Evolutionary conservation across 2,113 vertebrate species (phyloP).

Genomic region (Megaceryle maxima): DNA sequence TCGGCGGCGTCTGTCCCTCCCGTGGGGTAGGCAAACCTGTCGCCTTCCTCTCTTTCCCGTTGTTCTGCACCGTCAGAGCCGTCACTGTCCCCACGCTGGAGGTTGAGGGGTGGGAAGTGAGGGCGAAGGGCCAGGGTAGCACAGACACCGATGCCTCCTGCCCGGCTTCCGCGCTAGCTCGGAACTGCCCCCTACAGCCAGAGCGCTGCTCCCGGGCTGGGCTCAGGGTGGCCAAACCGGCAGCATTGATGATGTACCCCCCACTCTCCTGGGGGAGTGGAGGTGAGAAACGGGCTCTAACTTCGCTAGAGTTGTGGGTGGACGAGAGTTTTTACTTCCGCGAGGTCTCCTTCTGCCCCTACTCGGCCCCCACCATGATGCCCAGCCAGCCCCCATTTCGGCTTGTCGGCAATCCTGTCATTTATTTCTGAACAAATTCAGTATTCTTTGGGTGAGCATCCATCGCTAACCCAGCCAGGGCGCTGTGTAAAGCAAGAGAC

Average conservation of each 20-base stretch:
- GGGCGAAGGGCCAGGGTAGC: neutral
- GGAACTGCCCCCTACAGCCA: neutral
- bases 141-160: neutral
- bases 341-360: neutral
- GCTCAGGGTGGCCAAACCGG: neutral
- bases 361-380: neutral
- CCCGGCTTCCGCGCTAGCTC: neutral
- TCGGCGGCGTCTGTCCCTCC: neutral
- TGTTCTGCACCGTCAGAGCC: neutral
- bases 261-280: neutral
- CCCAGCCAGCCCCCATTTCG: neutral
- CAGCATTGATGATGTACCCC: neutral
- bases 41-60: neutral
- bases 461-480: neutral
- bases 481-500: neutral
- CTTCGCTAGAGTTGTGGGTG: slow-evolving; percentile 28
- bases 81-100: neutral
- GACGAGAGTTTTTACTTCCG: neutral
- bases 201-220: neutral
- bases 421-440: neutral
- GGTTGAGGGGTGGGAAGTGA: neutral
- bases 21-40: neutral
- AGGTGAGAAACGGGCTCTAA: neutral
- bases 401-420: neutral
- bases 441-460: neutral